Conservation (phyloP, 2,113 vertebrate genomes). For the Phyllopteryx taeniolatus region DNA sequence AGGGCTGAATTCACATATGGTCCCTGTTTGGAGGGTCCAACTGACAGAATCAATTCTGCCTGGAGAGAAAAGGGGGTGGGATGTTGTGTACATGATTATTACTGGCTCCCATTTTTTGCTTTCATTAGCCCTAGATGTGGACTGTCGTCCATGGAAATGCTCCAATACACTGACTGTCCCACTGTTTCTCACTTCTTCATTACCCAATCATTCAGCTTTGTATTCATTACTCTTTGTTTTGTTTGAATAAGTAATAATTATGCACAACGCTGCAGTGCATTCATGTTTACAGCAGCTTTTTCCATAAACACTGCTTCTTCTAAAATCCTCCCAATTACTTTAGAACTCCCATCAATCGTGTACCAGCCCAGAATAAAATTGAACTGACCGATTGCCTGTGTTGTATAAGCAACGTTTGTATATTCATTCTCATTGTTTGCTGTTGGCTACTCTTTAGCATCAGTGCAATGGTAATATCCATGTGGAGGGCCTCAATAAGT, state of each 20-base stretch:
- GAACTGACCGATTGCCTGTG: conserved; percentile 19
- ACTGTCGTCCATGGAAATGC: conserved; percentile 13
- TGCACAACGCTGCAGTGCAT: conserved; percentile 19
- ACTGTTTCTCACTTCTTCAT: conserved; percentile 5
- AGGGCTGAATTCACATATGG: conserved; percentile 77
- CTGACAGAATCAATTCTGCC: conserved; percentile 70
- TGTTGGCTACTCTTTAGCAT: conserved; percentile 31
- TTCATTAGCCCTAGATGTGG: conserved; percentile 46
- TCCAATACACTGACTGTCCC: neutral
- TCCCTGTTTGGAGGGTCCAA: conserved; percentile 73
- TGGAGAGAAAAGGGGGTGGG: conserved; percentile 48
- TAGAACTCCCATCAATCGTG: conserved; percentile 17
- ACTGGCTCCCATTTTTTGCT: conserved; percentile 41
- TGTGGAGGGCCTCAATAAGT: conserved; percentile 50
- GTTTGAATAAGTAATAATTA: conserved; percentile 34
- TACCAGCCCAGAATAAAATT: conserved; percentile 46
- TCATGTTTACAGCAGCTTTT: neutral
- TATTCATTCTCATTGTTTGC: conserved; percentile 39
- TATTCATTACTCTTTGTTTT: conserved; percentile 42
- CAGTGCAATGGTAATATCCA: conserved; percentile 49
- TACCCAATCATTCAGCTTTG: conserved; percentile 41
- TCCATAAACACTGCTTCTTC: conserved; percentile 26
- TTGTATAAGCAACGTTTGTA: conserved; percentile 8
- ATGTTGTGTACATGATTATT: conserved; percentile 34
- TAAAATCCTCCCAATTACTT: conserved; percentile 62